Conservation (phyloP, 2,797 vertebrate genomes). For the Dicrostonyx torquatus region DNA sequence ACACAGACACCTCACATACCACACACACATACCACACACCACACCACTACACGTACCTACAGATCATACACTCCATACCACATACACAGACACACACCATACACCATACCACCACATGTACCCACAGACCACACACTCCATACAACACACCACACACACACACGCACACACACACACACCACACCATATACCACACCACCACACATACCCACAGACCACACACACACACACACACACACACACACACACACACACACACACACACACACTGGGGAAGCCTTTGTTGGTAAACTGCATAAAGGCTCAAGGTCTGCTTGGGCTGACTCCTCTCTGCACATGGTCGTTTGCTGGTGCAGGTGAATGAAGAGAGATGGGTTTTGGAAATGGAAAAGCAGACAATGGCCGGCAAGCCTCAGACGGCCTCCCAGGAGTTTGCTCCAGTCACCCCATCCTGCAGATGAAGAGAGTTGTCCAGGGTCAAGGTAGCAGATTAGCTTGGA, state of each 20-base stretch:
- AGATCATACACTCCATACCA: too few relatives aligned
- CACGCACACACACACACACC: too few relatives aligned
- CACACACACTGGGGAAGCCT: rapidly evolving
- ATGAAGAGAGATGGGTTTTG: neutral
- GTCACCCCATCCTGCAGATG: neutral
- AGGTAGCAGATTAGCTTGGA: neutral
- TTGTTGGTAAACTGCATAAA: neutral
- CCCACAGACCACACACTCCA: too few relatives aligned
- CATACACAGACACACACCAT: too few relatives aligned
- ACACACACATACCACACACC: too few relatives aligned
- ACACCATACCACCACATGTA: too few relatives aligned
- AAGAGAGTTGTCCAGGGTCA: neutral
- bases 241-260: neutral
- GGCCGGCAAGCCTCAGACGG: neutral
- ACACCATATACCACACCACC: too few relatives aligned
- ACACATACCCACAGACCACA: too few relatives aligned
- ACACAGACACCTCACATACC: too few relatives aligned
- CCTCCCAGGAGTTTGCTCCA: neutral
- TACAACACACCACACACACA: too few relatives aligned
- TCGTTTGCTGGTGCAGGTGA: neutral
- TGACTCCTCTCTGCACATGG: neutral
- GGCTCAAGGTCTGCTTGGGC: neutral
- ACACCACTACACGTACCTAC: too few relatives aligned
- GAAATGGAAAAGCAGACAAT: neutral
- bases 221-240: neutral